A percentile compares a stretch with the other conserved stretches of the same genome.
phyloP scores from a whole-genome alignment of 1,140 invertebrate species.

The Daktulosphaira vitifoliae region DNA sequence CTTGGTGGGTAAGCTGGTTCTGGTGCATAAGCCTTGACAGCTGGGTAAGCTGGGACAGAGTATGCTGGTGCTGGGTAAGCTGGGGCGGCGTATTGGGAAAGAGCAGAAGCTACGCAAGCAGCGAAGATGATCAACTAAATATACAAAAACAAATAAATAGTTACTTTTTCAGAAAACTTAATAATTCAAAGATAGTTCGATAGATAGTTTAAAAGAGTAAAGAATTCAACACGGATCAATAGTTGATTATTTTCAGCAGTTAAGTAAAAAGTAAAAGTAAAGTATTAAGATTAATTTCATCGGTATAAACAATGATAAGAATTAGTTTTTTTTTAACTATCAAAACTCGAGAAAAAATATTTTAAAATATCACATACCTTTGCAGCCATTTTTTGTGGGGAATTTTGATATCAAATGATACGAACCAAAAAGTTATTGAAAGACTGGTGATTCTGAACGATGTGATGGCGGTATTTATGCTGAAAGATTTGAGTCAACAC shows the following conservation, averaged over 20 bases:
- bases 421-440: conserved; percentile 10
- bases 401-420: background rate
- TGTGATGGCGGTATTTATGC: conserved; percentile 19
- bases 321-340: too few relatives aligned
- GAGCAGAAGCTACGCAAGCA: conserved; percentile 48
- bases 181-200: too few relatives aligned
- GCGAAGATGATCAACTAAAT: conserved; percentile 50
- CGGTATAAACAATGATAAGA: too few relatives aligned
- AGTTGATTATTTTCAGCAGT: too few relatives aligned
- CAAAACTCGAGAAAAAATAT: too few relatives aligned
- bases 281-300: too few relatives aligned
- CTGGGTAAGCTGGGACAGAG: conserved; percentile 27
- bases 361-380: too few relatives aligned
- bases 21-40: conserved; percentile 31
- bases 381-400: conserved; percentile 18
- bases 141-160: background rate
- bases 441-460: conserved; percentile 12
- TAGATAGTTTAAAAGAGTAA: too few relatives aligned
- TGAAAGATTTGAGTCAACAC: background rate
- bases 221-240: too few relatives aligned
- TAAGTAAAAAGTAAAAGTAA: too few relatives aligned
- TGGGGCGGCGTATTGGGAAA: conserved; percentile 38
- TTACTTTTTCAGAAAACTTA: too few relatives aligned
- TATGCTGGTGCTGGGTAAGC: conserved; percentile 35
- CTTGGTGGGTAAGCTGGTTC: conserved; percentile 30